These are phyloP conservation scores for Lepus europaeus DNA, from an alignment of 2,113 vertebrate genomes.

Conservation along the genomic window DNA sequence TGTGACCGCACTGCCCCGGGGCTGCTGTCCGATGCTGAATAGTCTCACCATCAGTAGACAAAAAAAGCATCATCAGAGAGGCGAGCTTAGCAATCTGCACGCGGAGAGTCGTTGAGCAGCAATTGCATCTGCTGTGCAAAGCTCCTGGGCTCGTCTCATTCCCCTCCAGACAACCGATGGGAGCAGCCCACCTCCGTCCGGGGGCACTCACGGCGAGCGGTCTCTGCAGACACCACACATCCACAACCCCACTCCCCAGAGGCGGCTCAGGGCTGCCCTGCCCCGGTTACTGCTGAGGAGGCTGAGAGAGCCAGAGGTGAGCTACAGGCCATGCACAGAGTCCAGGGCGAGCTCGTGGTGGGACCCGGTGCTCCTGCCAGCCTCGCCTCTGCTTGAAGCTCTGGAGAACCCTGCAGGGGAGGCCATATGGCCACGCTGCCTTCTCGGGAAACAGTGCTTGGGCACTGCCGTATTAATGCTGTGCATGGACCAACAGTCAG, in stretches of 20 bases:
- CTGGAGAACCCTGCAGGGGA: neutral
- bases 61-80: neutral
- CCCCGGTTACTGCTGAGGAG: conserved; percentile 59
- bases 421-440: too few species aligned
- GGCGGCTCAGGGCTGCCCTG: neutral
- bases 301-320: neutral
- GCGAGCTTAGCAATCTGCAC: neutral
- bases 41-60: neutral
- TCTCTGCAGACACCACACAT: neutral
- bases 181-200: neutral
- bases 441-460: neutral
- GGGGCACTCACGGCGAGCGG: neutral
- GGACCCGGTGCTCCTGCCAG: neutral
- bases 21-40: neutral
- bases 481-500: neutral
- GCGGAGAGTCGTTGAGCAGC: neutral
- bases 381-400: neutral
- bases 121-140: neutral
- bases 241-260: neutral
- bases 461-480: neutral
- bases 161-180: neutral
- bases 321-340: neutral
- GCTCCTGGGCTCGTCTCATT: neutral
- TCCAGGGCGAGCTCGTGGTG: neutral
- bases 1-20: too few species aligned